Evolutionary conservation across 2,113 vertebrate species (phyloP), one percentile per base, ranked within the genome.

Genomic region (Coracopsis vasa): DNA sequence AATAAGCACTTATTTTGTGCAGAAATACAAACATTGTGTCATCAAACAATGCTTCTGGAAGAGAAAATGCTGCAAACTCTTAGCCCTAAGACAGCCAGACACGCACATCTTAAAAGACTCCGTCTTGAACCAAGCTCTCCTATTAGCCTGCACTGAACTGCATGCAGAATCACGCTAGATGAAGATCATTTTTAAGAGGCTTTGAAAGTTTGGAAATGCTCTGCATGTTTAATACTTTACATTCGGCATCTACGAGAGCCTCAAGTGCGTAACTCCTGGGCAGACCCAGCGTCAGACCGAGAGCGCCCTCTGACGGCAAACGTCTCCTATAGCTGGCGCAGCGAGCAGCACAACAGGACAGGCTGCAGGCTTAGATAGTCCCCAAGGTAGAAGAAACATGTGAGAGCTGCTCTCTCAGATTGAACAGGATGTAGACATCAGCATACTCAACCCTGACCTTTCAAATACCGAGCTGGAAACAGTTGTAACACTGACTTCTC

Each of bases 261-360:
- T 3, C 2, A 28, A 58, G 80, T 0, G 5, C 0, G 44, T 14
- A 1, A 6, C 16, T 2, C 13, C 20, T 7, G 71, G 78, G 56
- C 24, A 92, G 86, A 77, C 65, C 92, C 90, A 19, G 91, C 60
- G 56, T 80, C 74, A 97, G 82, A 42, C 61, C 74, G 97, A 97
- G 85, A 42, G 58, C 78, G 97, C 96, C 95, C 96, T 95, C 96
- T 96, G 60, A 97, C 17, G 95, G 96, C 81, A 23, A 51, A 39
- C 8, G 2, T 50, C 69, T 61, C 87, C 70, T 17, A n/a, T 2
- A 53, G 42, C 80, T 8, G 0, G 25, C 0, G 5, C 60, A 17
- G 33, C 21, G 33, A 82, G 75, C 39, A 2, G 28, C 37, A 1
- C 41, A 4, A 42, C 42, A 13, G 11, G 44, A 16, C 33, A 8